phyloP scores from a whole-genome alignment of 2,888 invertebrate species.

The Caenorhabditis drosophilae region DNA sequence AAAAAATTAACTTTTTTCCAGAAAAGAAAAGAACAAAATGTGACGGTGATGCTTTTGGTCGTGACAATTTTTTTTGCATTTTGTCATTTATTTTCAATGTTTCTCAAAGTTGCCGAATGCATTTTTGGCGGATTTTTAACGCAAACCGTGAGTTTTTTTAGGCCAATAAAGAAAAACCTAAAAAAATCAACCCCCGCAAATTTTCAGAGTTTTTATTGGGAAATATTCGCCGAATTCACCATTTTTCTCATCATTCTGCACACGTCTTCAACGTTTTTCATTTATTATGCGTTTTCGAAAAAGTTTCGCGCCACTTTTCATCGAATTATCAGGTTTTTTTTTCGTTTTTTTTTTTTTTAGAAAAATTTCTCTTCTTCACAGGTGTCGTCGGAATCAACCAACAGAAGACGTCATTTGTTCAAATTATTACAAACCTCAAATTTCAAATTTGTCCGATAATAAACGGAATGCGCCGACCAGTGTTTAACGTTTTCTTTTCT shows the following conservation, averaged over 20 bases:
- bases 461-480: too few species aligned
- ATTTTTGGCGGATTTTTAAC: slow-evolving; percentile 32
- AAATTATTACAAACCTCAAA: too few species aligned
- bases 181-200: too few species aligned
- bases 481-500: too few species aligned
- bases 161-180: too few species aligned
- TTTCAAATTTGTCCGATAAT: too few species aligned
- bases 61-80: slow-evolving; percentile 39
- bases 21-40: slow-evolving; percentile 35
- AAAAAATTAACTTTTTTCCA: slow-evolving; percentile 1
- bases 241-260: slow-evolving; percentile 36
- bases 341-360: not conserved
- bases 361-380: too few species aligned
- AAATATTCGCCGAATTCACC: slow-evolving; percentile 31
- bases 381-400: too few species aligned
- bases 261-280: slow-evolving; percentile 36
- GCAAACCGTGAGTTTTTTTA: slow-evolving; percentile 19
- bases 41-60: slow-evolving; percentile 34
- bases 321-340: not conserved
- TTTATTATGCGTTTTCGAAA: slow-evolving; percentile 36
- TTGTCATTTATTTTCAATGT: slow-evolving; percentile 34
- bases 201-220: slow-evolving; percentile 35
- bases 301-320: slow-evolving; percentile 36
- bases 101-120: slow-evolving; percentile 31
- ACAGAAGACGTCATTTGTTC: too few species aligned